Percentiles rank a stretch among this genome's conserved stretches.
These are phyloP conservation scores for Myotis yumanensis DNA, from an alignment of 2,113 vertebrate genomes.

Conservation along the genomic window DNA sequence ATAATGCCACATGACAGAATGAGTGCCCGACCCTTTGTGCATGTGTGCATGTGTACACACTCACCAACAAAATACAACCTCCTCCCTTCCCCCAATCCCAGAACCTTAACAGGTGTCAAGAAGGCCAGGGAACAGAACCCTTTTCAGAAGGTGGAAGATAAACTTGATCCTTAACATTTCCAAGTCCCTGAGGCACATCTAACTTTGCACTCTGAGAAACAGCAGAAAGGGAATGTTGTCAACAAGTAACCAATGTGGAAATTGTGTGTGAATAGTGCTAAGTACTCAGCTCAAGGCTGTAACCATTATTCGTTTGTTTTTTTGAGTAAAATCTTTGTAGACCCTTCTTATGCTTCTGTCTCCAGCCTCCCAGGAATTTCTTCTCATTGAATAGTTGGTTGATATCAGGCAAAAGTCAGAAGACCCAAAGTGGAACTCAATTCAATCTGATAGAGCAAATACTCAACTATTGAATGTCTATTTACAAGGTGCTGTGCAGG, in stretches of 20 bases:
- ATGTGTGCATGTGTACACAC: fast-evolving
- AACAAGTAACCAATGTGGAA: neutral
- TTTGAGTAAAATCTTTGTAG: neutral
- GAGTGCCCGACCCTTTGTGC: neutral
- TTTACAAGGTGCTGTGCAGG: conserved; percentile 50
- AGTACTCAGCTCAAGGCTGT: neutral
- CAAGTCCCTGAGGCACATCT: neutral
- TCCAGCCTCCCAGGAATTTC: neutral
- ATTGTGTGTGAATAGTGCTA: neutral
- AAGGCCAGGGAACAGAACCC: neutral
- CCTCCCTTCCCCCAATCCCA: neutral
- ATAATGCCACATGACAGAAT: neutral
- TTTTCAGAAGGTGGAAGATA: neutral
- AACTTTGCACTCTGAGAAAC: neutral
- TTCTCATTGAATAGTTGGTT: conserved; percentile 40
- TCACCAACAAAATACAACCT: neutral
- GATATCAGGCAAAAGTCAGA: conserved; percentile 52
- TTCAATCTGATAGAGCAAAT: conserved; percentile 65
- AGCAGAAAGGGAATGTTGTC: neutral
- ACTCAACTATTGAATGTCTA: conserved; percentile 54
- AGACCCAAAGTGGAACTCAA: conserved; percentile 43
- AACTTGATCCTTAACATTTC: neutral
- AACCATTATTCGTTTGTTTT: neutral
- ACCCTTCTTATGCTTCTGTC: neutral
- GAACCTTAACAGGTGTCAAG: neutral